phyloP scores from a whole-genome alignment of 2,797 vertebrate species.

The Lycodopsis pacificus region DNA sequence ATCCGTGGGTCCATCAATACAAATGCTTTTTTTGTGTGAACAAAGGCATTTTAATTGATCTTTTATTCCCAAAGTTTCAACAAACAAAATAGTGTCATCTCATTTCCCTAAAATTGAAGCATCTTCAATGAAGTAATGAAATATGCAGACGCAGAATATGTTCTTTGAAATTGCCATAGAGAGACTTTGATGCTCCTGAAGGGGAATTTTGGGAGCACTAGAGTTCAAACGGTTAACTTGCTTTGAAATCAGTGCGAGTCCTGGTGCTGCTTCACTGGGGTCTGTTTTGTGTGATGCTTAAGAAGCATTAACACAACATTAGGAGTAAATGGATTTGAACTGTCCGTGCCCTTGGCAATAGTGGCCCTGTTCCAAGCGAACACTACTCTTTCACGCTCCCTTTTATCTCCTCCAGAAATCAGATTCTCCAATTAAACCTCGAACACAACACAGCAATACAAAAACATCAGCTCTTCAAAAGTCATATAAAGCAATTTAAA shows the following conservation, averaged over 20 bases:
- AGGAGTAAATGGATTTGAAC: slow-evolving; percentile 81
- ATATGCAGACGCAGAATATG: not conserved
- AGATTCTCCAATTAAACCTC: slow-evolving; percentile 61
- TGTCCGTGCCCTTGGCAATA: slow-evolving; percentile 71
- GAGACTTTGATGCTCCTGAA: not conserved
- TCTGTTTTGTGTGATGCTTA: slow-evolving; percentile 42
- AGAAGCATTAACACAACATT: slow-evolving; percentile 78
- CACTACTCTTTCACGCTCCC: slow-evolving; percentile 44
- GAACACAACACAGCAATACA: slow-evolving; percentile 51
- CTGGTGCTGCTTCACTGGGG: slow-evolving; percentile 14
- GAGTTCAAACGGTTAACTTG: slow-evolving; percentile 34
- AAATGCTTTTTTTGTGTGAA: slow-evolving; percentile 7
- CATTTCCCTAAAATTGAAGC: not conserved
- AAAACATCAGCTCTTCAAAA: slow-evolving; percentile 40
- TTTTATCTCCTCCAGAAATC: slow-evolving; percentile 62
- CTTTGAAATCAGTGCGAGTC: slow-evolving; percentile 16
- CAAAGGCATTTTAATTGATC: slow-evolving; percentile 5
- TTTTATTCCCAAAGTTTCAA: slow-evolving; percentile 7
- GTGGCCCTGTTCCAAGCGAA: slow-evolving; percentile 74
- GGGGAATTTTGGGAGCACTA: not conserved
- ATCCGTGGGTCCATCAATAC: slow-evolving; percentile 1
- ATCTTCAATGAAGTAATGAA: not conserved
- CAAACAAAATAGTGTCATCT: not conserved
- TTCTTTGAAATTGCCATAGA: not conserved
- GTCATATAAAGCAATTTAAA: slow-evolving; percentile 34